Evolutionary conservation across 2,888 invertebrate genomes (phyloP), one percentile per base, ranked within the genome.

Genomic region (Coremacera marginata): DNA sequence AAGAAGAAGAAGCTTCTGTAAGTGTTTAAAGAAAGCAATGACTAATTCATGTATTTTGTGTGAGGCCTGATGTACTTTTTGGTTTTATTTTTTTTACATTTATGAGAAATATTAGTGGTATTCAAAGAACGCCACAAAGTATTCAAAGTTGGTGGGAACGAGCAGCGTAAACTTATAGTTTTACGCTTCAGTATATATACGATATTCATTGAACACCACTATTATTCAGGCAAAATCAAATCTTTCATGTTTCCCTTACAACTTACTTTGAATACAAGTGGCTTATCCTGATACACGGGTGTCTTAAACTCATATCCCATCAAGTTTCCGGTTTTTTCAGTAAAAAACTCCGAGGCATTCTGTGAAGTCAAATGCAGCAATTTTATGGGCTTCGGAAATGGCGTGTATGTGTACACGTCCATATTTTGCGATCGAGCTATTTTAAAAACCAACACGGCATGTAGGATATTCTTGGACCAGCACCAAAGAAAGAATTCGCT

Each of bases 401-500:
- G 82, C 49, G 37, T 78, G 31, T 81, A 82, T 0, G 82, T 77
- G 44, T 79, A 78, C n/a, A 81, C 72, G 25, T 82, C 79, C 75
- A 81, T 63, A 52, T 57, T 57, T 0, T 14, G 8, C 16, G 25
- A 51, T 37, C n/a, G 5, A 14, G 22, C 11, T 37, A 22, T 63
- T 51, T 62, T 78, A 74, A 79, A 83, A 0, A 81, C 60, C 51
- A 83, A 49, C 31, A 82, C 70, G 19, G 77, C 79, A 76, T 82
- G 80, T 5, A 82, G 49, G 0, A 83, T 70, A 80, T 82, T 83
- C 5, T 72, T 72, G 3, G 79, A 76, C 82, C 82, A 82, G 44
- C 82, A 82, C 83, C 81, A 83, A 14, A 16, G 31, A 62, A 83
- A 83, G 49, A 83, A 83, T 14, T 22, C 25, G 0, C 55, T 14